Evolutionary conservation across 2,113 vertebrate genomes (phyloP), one percentile per base, ranked within the genome.

Genomic region (Seriola dumerili): DNA sequence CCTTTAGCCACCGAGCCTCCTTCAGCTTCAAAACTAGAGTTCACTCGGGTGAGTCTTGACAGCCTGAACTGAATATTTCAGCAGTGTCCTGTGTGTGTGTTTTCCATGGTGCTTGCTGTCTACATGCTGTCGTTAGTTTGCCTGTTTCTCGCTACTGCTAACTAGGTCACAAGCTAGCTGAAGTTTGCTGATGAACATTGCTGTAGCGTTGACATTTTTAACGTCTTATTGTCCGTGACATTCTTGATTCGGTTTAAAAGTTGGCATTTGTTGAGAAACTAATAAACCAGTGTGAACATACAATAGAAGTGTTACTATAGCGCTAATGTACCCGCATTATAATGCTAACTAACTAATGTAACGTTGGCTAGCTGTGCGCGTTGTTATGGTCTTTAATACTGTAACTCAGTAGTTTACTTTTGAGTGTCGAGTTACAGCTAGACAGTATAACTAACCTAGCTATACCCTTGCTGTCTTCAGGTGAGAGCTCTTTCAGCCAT

Each of bases 31-130:
- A n/a, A 65, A 66, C 23, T 10, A 29, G 3, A 64, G 32, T 80
- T 81, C 64, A 66, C 9, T 87, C 76, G 92, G 92, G 93, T 94
- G 69, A 94, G 93, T 94, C 58, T 23, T 77, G 67, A 76, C 78
- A 72, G 29, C 21, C 8, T 48, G 8, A 63, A 32, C 23, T 58
- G 17, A 29, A 21, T 75, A 14, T 82, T 67, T 85, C 46, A 68
- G 34, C 23, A 4, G 44, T 55, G 40, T 79, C 17, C 76, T 80
- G 6, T 42, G 40, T 17, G 40, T 17, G 54, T 76, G 46, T 81
- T 83, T 79, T 71, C 40, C 25, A 19, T n/a, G 11, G 3, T 32
- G n/a, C 44, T 65, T 7, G 3, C 23, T 74, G 44, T 82, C 32
- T 44, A 1, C 74, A n/a, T 57, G 50, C 77, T 17, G 64, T 42